phyloP scores from a whole-genome alignment of 2,888 invertebrate genomes.

The Ophonus ardosiacus region DNA sequence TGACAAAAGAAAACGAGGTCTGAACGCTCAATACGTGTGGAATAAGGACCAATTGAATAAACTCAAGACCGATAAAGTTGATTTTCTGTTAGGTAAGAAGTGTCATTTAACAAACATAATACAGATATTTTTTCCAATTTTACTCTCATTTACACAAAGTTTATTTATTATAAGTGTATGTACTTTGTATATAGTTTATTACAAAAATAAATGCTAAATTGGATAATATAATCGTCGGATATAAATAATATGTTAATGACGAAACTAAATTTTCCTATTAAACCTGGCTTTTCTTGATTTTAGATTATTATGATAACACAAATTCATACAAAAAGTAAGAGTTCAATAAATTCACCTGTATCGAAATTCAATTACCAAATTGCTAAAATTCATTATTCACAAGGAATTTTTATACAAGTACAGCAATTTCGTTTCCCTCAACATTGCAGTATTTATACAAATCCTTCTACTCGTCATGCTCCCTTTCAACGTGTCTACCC shows the following conservation, averaged over 20 bases:
- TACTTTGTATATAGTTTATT: no score
- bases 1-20: conserved; percentile 83
- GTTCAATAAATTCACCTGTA: no score
- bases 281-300: no score
- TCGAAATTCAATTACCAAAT: no score
- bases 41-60: conserved; percentile 85
- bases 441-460: not conserved
- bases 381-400: not conserved
- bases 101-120: not conserved
- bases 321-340: no score
- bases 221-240: no score
- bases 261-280: no score
- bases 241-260: no score
- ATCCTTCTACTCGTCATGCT: not conserved
- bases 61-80: conserved; percentile 83
- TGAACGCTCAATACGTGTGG: conserved; percentile 86
- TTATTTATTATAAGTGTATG: no score
- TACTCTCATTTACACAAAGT: no score
- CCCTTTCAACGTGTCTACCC: not conserved
- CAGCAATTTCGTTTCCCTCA: not conserved
- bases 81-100: conserved; percentile 84
- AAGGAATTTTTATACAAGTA: not conserved
- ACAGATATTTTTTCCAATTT: not conserved
- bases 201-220: no score
- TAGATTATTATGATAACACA: no score